Conservation (phyloP, 2,797 vertebrate species). For the Cephalopachus bancanus region DNA sequence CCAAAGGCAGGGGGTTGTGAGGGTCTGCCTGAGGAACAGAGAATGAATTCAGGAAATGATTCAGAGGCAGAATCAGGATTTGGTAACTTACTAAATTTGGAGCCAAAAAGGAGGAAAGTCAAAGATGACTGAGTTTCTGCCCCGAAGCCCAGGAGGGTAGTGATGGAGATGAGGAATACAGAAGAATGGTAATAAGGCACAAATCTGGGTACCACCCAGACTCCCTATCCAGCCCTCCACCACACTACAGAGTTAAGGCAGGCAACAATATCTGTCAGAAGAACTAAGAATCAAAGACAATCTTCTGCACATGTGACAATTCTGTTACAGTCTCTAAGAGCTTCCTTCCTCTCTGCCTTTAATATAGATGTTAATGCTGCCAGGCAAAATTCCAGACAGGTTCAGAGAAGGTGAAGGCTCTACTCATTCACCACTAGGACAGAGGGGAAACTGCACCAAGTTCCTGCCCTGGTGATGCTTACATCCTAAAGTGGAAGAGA, state of each 20-base stretch:
- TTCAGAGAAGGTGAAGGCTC: background rate
- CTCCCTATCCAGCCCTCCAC: background rate
- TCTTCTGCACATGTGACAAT: background rate
- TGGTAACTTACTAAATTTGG: background rate
- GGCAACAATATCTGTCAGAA: slow-evolving; percentile 11
- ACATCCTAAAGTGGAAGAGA: background rate
- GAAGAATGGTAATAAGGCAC: background rate
- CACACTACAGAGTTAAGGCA: background rate
- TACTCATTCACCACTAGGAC: background rate
- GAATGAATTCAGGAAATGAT: background rate
- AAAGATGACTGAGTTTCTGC: slow-evolving; percentile 28
- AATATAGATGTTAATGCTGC: background rate
- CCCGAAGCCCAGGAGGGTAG: background rate
- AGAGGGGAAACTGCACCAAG: background rate
- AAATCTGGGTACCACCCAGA: background rate
- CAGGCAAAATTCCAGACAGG: slow-evolving; percentile 29
- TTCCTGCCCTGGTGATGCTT: background rate
- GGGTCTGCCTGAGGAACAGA: background rate
- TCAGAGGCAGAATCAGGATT: background rate
- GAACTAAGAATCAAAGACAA: background rate
- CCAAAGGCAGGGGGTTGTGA: background rate
- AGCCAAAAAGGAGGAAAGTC: background rate
- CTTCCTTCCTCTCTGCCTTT: background rate
- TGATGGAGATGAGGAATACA: background rate
- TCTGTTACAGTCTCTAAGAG: background rate